Percentiles rank a stretch among this genome's conserved stretches.
Evolutionary conservation across 1,140 invertebrate genomes (phyloP).

Genomic region (Metaphire vulgaris): DNA sequence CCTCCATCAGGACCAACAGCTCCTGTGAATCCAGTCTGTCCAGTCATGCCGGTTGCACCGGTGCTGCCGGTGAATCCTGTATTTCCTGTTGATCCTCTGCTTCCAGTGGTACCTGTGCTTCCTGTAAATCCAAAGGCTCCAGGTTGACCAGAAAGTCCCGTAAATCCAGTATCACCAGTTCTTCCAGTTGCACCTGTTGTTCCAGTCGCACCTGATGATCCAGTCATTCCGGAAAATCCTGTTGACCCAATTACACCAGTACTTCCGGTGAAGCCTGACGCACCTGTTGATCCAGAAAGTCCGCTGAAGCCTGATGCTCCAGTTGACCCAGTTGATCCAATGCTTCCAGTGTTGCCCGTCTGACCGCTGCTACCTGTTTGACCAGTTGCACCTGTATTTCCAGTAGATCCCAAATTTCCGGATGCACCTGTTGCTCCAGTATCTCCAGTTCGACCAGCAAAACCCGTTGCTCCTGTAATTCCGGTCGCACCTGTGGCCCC

Average conservation of each 20-base stretch:
- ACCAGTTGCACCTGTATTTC: slow-evolving; percentile 8
- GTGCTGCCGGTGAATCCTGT: background rate
- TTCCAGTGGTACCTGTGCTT: slow-evolving; percentile 5
- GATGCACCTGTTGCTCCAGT: background rate
- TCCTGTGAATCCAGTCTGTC: slow-evolving; percentile 14
- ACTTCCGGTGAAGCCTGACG: background rate
- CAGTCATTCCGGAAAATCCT: background rate
- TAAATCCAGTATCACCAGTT: slow-evolving; percentile 18
- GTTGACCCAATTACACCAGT: background rate
- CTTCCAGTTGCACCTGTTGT: slow-evolving; percentile 12
- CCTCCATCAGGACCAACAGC: background rate
- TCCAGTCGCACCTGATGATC: background rate
- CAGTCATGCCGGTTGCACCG: slow-evolving; percentile 20
- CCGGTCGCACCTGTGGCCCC: slow-evolving; percentile 20
- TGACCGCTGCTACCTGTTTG: slow-evolving; percentile 62
- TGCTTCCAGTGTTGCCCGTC: slow-evolving; percentile 49
- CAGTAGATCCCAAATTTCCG: slow-evolving; percentile 11
- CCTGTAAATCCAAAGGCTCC: slow-evolving; percentile 15
- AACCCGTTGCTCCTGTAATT: slow-evolving; percentile 1
- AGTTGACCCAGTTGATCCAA: background rate
- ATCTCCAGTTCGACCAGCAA: slow-evolving; percentile 1
- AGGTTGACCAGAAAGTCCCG: slow-evolving; percentile 12
- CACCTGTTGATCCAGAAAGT: background rate
- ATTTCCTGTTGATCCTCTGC: slow-evolving; percentile 21
- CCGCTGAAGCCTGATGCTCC: background rate